phyloP scores from a whole-genome alignment of 1,140 invertebrate genomes.

The Oppia nitens region DNA sequence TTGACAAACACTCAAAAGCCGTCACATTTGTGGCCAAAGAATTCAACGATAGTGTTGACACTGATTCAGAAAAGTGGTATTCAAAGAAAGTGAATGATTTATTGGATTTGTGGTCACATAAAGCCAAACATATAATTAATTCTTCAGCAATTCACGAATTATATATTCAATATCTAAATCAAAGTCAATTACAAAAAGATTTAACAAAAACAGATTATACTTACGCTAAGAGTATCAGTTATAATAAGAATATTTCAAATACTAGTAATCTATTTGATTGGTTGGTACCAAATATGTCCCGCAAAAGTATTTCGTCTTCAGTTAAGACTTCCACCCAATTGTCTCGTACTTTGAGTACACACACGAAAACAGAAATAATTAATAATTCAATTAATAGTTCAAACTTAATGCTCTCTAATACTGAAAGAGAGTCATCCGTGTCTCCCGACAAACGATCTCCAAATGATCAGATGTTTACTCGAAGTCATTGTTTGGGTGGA shows the following conservation, averaged over 20 bases:
- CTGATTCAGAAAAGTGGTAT: no score
- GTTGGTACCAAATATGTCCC: conserved; percentile 11
- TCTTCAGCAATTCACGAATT: background rate
- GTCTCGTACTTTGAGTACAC: background rate
- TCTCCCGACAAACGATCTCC: background rate
- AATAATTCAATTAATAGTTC: background rate
- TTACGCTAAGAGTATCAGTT: conserved; percentile 11
- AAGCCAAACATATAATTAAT: no score
- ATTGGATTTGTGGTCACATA: no score
- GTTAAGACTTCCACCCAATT: background rate
- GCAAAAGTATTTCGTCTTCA: background rate
- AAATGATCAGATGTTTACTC: background rate
- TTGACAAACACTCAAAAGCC: no score
- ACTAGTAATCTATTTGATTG: background rate
- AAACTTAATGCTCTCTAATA: no score
- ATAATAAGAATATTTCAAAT: background rate
- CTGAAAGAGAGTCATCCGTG: background rate
- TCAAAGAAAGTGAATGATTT: no score
- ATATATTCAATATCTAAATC: conserved; percentile 7
- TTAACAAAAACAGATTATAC: conserved; percentile 11
- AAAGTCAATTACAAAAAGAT: conserved; percentile 3
- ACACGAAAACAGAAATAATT: background rate
- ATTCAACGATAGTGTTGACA: no score
- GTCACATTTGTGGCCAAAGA: no score
- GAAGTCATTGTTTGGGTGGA: conserved; percentile 1